Base-by-base conservation (phyloP, 1,140 invertebrate genomes). In the Anagrus nilaparvatae region DNA sequence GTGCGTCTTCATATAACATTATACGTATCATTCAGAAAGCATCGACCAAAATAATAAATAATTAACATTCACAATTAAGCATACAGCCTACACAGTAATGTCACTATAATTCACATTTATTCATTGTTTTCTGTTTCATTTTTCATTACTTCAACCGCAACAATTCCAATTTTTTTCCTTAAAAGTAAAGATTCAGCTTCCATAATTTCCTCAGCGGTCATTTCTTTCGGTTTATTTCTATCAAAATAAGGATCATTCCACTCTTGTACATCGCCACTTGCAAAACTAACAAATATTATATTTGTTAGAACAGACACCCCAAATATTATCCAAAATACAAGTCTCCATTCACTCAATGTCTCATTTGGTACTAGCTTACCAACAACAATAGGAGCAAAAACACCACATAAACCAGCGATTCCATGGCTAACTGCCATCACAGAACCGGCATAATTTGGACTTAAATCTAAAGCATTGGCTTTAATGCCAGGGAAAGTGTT, bases 351-450 rank as follows among this genome's bases (percentile, higher is more conserved):
- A 7, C 72, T 63, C 14, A 81, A 52, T 5, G 77, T 76, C 55
- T 79, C 77, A 63, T 84, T 73, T 52, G 75, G 74, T 34, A 82
- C 85, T 44, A 91, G 67, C 8, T 36, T 23, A n/a, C 84, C 84
- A 20, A 85, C 80, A n/a, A 88, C 60, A 55, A 76, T 78, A 0
- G 87, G 86, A 16, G 75, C 77, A 33, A 79, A 67, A 49, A 82
- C 80, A 36, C 81, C 80, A 23, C 80, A 73, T 21, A 87, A 54
- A 0, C 40, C 84, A 7, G 85, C 86, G 40, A 87, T 78, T 2
- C 84, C 84, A 59, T 91, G 90, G 0, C 86, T 82, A 27, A 91
- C 71, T 2, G 85, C 87, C 72, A 88, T 89, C 13, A 87, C 63
- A 2, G 80, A 80, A 32, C 86, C 84, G 9, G 84, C 82, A 62